These are phyloP conservation scores for Platysteira castanea DNA, from an alignment of 2,113 vertebrate genomes.

Conservation along the genomic window DNA sequence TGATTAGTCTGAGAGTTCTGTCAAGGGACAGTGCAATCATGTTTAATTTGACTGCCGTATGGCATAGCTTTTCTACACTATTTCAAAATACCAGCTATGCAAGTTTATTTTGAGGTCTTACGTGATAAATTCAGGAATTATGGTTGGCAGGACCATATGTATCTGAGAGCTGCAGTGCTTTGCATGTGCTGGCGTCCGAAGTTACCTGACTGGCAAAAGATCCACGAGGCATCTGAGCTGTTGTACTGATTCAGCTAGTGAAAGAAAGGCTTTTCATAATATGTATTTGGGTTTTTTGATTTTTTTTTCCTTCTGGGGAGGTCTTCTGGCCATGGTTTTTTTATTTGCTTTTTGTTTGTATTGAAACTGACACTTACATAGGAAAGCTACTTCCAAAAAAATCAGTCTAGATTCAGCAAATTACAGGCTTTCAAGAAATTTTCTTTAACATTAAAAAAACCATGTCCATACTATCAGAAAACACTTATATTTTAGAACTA, in stretches of 20 bases:
- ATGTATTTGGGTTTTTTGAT: neutral
- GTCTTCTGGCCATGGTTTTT: neutral
- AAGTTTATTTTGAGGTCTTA: neutral
- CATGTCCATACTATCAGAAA: neutral
- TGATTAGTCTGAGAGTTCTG: constrained; percentile 45
- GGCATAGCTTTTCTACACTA: neutral
- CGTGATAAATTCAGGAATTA: neutral
- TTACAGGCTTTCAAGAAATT: neutral
- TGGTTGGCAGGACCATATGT: neutral
- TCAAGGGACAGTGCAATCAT: constrained; percentile 56
- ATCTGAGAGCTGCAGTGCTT: neutral
- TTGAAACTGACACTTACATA: neutral
- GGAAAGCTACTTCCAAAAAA: neutral
- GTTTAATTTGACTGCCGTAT: constrained; percentile 55
- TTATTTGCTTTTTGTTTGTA: neutral
- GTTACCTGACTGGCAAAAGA: neutral
- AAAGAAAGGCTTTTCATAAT: neutral
- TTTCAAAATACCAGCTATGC: neutral
- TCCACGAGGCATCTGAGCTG: neutral
- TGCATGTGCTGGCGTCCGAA: neutral
- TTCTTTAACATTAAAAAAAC: neutral
- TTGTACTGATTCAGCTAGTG: neutral
- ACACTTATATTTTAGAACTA: neutral
- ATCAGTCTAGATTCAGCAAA: neutral
- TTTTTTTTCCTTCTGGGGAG: neutral